These are phyloP conservation scores for Agrypnia vestita DNA, from an alignment of 1,140 invertebrate species.

Conservation along the genomic window DNA sequence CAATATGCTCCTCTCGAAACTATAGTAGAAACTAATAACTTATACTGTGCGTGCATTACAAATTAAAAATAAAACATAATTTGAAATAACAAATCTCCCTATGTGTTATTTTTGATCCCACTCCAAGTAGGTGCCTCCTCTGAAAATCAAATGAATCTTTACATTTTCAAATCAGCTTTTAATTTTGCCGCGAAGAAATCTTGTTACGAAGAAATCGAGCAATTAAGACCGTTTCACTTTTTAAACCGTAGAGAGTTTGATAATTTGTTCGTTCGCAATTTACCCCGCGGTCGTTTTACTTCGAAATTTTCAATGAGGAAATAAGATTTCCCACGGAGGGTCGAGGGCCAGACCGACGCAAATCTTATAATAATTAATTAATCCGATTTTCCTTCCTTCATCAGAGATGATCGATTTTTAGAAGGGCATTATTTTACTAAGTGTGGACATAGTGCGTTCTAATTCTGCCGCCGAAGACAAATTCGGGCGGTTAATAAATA, in stretches of 20 bases:
- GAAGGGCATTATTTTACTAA: no score
- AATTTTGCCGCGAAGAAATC: neutral
- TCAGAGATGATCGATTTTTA: neutral
- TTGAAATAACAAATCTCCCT: no score
- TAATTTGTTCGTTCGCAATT: neutral
- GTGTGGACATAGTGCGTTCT: no score
- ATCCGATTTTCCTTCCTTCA: neutral
- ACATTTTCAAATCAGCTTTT: neutral
- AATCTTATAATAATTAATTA: slow-evolving; percentile 25
- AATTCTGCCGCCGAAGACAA: no score
- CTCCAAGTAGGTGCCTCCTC: no score
- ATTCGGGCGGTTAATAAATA: neutral
- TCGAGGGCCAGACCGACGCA: neutral
- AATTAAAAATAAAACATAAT: no score
- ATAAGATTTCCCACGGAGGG: slow-evolving; percentile 19
- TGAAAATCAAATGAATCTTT: neutral
- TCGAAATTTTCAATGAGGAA: slow-evolving; percentile 26
- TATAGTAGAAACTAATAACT: no score
- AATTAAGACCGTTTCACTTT: slow-evolving; percentile 37
- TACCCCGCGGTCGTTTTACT: slow-evolving; percentile 11
- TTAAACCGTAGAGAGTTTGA: slow-evolving; percentile 7
- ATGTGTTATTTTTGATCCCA: no score
- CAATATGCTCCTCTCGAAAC: no score
- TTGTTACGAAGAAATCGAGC: neutral
- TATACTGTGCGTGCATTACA: no score